Percentiles rank a stretch among this genome's conserved stretches.
phyloP scores from a whole-genome alignment of 2,888 invertebrate species.

The Escarpia spicata region DNA sequence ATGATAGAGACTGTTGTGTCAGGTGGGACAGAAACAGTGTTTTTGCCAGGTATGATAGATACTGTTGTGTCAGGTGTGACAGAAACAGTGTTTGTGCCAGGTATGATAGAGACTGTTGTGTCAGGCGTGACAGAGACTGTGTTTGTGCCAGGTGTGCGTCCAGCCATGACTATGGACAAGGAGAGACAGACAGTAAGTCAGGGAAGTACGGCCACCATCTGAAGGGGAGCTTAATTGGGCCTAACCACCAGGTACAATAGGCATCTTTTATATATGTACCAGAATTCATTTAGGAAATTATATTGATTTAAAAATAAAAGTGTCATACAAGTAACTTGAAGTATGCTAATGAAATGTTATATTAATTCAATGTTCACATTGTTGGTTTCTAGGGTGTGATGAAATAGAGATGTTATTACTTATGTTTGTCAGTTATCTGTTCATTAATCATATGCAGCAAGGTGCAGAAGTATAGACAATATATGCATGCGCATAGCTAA shows the following conservation, averaged over 20 bases:
- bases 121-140: slow-evolving; percentile 38
- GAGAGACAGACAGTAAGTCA: slow-evolving; percentile 75
- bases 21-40: not conserved
- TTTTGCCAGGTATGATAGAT: not conserved
- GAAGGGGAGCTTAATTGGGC: slow-evolving; percentile 68
- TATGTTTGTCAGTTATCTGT: too few species aligned
- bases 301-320: not conserved
- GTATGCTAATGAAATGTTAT: too few species aligned
- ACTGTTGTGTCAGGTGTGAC: not conserved
- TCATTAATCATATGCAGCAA: too few species aligned
- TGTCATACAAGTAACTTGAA: not conserved
- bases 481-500: too few species aligned
- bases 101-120: not conserved
- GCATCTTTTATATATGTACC: slow-evolving; percentile 8
- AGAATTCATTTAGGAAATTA: not conserved
- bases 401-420: too few species aligned
- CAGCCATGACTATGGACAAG: slow-evolving; percentile 72
- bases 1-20: not conserved
- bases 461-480: too few species aligned
- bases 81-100: not conserved
- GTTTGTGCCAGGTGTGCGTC: slow-evolving; percentile 48
- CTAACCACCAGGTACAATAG: slow-evolving; percentile 66
- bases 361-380: too few species aligned
- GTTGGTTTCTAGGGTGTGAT: too few species aligned
- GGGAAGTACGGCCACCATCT: slow-evolving; percentile 76